Percentiles rank a stretch among this genome's conserved stretches.
Evolutionary conservation across 2,113 vertebrate genomes (phyloP).

Genomic region (Oryzias melastigma): DNA sequence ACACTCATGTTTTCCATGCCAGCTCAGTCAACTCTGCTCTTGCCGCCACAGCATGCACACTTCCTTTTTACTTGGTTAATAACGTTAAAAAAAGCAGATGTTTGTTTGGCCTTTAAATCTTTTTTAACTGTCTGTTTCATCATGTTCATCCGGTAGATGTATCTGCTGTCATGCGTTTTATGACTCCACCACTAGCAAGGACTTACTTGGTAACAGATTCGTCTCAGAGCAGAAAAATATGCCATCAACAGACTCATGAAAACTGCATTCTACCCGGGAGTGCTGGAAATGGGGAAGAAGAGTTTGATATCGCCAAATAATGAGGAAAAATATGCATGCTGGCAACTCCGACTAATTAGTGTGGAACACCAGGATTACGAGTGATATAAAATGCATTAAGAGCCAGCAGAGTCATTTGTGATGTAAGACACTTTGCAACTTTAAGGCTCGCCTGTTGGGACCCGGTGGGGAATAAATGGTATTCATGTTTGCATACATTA

Average conservation of each 20-base stretch:
- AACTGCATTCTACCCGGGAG: constrained; percentile 50
- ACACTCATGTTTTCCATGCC: constrained; percentile 4
- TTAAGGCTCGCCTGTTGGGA: constrained; percentile 75
- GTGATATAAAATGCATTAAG: constrained; percentile 77
- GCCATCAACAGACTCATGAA: constrained; percentile 36
- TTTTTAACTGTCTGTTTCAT: constrained; percentile 14
- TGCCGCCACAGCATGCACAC: neutral
- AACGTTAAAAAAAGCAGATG: neutral
- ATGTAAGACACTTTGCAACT: constrained; percentile 75
- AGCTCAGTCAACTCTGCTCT: constrained; percentile 1
- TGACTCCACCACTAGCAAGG: constrained; percentile 19
- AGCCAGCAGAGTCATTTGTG: constrained; percentile 69
- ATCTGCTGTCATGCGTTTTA: too few species aligned
- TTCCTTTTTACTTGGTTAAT: constrained; percentile 9
- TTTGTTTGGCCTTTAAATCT: constrained; percentile 11
- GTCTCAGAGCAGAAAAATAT: constrained; percentile 28
- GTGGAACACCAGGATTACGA: constrained; percentile 75
- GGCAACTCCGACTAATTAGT: constrained; percentile 74
- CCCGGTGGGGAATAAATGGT: constrained; percentile 70
- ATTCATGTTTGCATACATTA: constrained; percentile 77
- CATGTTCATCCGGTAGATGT: too few species aligned
- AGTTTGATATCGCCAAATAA: constrained; percentile 68
- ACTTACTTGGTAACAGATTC: constrained; percentile 21
- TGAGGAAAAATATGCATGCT: constrained; percentile 65
- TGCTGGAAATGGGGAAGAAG: constrained; percentile 48